Conservation (phyloP, 2,113 vertebrate species). For the Caranx ignobilis region DNA sequence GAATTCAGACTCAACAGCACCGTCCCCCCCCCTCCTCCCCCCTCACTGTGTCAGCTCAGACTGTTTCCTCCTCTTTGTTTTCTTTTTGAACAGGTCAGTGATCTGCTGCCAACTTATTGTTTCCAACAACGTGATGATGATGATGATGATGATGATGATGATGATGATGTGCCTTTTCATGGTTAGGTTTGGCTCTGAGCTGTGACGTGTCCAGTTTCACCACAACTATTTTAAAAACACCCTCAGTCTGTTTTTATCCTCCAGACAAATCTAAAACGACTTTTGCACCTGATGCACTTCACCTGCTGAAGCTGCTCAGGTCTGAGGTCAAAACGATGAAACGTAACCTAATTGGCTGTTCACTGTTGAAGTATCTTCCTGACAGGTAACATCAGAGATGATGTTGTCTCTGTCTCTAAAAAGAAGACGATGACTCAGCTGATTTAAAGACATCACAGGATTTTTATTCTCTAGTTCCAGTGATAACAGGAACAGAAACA, state of each 20-base stretch:
- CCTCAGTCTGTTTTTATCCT: too few species aligned
- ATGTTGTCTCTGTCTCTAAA: background rate
- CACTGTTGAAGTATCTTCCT: background rate
- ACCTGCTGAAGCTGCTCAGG: too few species aligned
- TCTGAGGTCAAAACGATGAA: background rate
- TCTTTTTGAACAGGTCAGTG: slow-evolving; percentile 64
- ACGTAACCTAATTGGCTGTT: background rate
- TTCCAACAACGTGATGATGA: slow-evolving; percentile 78
- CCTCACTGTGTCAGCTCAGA: slow-evolving; percentile 17
- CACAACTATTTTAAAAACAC: too few species aligned
- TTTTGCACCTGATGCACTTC: background rate
- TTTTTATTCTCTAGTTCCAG: background rate
- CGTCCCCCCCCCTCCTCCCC: slow-evolving; percentile 1
- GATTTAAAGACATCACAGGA: background rate
- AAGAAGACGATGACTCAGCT: too few species aligned
- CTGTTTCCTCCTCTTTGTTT: slow-evolving; percentile 31
- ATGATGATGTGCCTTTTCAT: slow-evolving; percentile 82
- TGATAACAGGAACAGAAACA: too few species aligned
- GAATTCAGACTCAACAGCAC: slow-evolving; percentile 74
- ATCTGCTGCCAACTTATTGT: slow-evolving; percentile 73
- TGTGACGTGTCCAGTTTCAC: too few species aligned
- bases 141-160: slow-evolving; percentile 63
- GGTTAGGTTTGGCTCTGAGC: slow-evolving; percentile 44
- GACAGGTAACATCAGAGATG: background rate
- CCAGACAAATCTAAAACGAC: too few species aligned